Evolutionary conservation across 1,140 invertebrate genomes (phyloP).

Genomic region (Doryteuthis pealeii): DNA sequence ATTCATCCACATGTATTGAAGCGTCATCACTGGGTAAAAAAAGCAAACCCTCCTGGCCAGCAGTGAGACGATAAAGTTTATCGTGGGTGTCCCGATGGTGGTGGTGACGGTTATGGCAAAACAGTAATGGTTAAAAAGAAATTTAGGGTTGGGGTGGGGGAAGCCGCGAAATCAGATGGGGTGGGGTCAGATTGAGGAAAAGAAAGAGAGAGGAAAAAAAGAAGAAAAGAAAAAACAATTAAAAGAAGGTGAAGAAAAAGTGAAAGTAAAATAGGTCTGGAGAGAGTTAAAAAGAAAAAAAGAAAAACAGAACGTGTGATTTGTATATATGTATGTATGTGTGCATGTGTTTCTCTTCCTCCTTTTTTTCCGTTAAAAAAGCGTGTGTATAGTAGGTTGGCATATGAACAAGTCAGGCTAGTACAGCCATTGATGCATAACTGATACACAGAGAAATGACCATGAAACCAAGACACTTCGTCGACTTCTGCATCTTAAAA

Average conservation of each 20-base stretch:
- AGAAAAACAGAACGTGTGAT: slow-evolving; percentile 27
- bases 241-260: too few relatives aligned
- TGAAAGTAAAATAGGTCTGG: too few relatives aligned
- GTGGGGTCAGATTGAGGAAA: neutral
- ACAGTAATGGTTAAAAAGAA: slow-evolving; percentile 9
- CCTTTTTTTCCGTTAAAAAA: too few relatives aligned
- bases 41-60: neutral
- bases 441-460: slow-evolving; percentile 15
- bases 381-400: too few relatives aligned
- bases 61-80: neutral
- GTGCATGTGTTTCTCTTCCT: neutral
- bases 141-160: slow-evolving; percentile 12
- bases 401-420: too few relatives aligned
- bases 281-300: slow-evolving; percentile 19
- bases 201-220: neutral
- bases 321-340: slow-evolving; percentile 15
- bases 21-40: neutral
- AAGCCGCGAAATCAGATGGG: neutral
- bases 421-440: too few relatives aligned
- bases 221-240: slow-evolving; percentile 17
- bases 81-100: neutral
- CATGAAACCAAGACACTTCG: slow-evolving; percentile 21
- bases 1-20: neutral
- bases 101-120: slow-evolving; percentile 12
- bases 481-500: slow-evolving; percentile 35